These are phyloP conservation scores for Oryzias woworae DNA, from an alignment of 2,113 vertebrate genomes.

Conservation along the genomic window DNA sequence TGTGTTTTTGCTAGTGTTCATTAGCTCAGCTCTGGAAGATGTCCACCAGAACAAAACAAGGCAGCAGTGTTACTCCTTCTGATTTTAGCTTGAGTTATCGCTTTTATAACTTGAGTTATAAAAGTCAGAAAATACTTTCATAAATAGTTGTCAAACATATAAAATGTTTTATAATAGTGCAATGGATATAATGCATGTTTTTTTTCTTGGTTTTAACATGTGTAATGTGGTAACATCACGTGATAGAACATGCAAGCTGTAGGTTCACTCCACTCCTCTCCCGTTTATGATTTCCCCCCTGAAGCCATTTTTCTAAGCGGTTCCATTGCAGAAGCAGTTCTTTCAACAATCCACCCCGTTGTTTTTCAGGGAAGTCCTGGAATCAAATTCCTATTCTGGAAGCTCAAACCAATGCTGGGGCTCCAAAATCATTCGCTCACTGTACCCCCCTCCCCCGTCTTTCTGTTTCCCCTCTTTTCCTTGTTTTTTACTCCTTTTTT, in stretches of 20 bases:
- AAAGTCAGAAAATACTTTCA: no score
- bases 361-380: slow-evolving; percentile 59
- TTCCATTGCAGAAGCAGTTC: slow-evolving; percentile 41
- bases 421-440: slow-evolving; percentile 31
- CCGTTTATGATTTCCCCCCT: slow-evolving; percentile 20
- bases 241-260: neutral
- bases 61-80: no score
- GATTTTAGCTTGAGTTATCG: no score
- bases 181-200: no score
- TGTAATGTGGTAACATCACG: no score
- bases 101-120: no score
- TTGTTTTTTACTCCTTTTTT: slow-evolving; percentile 24
- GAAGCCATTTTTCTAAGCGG: slow-evolving; percentile 8
- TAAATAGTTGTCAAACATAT: no score
- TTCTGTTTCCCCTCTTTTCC: neutral
- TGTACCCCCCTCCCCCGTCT: neutral
- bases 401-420: slow-evolving; percentile 61
- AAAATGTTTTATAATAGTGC: no score
- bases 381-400: slow-evolving; percentile 60
- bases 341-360: slow-evolving; percentile 53
- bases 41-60: no score
- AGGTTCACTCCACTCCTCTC: slow-evolving; percentile 11
- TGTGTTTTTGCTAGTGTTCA: no score
- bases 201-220: no score
- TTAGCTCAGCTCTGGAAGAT: no score